Evolutionary conservation across 2,113 vertebrate genomes (phyloP).

Genomic region (Festucalex cinctus): DNA sequence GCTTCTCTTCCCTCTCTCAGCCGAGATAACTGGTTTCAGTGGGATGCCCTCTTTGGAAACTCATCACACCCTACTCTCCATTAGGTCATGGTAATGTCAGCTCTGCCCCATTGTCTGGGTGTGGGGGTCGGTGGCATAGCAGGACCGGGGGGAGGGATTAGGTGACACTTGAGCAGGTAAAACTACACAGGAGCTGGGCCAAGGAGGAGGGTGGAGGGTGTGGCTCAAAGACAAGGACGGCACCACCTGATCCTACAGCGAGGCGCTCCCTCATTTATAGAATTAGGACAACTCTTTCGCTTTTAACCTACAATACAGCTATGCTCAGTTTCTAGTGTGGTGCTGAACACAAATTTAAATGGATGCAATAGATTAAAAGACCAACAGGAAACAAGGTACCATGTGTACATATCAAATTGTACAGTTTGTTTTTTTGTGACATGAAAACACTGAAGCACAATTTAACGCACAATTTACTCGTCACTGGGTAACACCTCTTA

Average conservation of each 20-base stretch:
- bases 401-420: not conserved
- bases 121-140: constrained; percentile 59
- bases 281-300: constrained; percentile 46
- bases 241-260: constrained; percentile 51
- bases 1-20: constrained; percentile 33
- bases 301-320: constrained; percentile 4
- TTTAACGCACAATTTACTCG: not conserved
- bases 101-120: constrained; percentile 62
- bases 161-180: constrained; percentile 72
- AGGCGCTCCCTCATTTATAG: constrained; percentile 53
- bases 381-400: not conserved
- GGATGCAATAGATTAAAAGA: not conserved
- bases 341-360: not conserved
- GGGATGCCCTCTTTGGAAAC: constrained; percentile 58
- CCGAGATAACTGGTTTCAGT: constrained; percentile 46
- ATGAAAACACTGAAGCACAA: not conserved
- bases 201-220: constrained; percentile 46
- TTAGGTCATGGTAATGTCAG: constrained; percentile 72
- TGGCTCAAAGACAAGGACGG: constrained; percentile 52
- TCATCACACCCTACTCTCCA: constrained; percentile 35
- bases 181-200: constrained; percentile 57
- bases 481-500: not conserved
- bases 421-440: not conserved
- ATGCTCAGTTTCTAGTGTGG: not conserved
- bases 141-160: constrained; percentile 60